Base-by-base conservation (phyloP, 2,888 invertebrate genomes). In the Campoplex capitator region DNA sequence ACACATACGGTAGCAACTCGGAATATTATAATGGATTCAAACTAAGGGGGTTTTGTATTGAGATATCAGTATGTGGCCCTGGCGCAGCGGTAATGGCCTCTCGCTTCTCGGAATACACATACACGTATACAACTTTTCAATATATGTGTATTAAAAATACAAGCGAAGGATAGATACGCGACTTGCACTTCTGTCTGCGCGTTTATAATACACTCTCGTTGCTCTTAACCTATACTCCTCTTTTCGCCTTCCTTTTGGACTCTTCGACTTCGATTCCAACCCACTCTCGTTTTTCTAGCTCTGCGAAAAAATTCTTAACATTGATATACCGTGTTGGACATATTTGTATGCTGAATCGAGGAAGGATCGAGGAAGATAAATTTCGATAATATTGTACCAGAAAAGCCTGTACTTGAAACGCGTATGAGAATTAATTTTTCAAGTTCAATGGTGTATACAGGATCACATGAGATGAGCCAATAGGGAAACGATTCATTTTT, bases 21-120 rank as follows among this genome's bases (percentile, higher is more conserved):
- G 91, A 92, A 89, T 92, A 93, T 93, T 93, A 93, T 94, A 94
- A 94, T 94, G 93, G 93, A 94, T 94, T 93, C 93, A 92, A 93
- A 92, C 93, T 93, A 94, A 94, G 92, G 92, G 90, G 90, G 89
- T 92, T 92, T 93, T 91, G 93, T 94, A 94, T 94, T 94, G 93
- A 94, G 94, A 94, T 94, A 94, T 94, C 94, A 94, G 94, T 93
- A 93, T 92, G 93, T 93, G 92, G 91, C 91, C 90, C 79, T 90
- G 91, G 92, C 91, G 92, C 92, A 78, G 70, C 91, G 90, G 93
- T 94, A 94, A 94, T 94, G 93, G 93, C 89, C 93, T 93, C 91
- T 91, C 90, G 91, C 87, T 94, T 94, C 94, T 92, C 88, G 91
- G 94, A 94, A 94, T 89, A 90, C 90, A 85, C 86, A 85, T 73